These are phyloP conservation scores for Ophioninae sp. DNA, from an alignment of 2,888 invertebrate genomes.

Conservation along the genomic window DNA sequence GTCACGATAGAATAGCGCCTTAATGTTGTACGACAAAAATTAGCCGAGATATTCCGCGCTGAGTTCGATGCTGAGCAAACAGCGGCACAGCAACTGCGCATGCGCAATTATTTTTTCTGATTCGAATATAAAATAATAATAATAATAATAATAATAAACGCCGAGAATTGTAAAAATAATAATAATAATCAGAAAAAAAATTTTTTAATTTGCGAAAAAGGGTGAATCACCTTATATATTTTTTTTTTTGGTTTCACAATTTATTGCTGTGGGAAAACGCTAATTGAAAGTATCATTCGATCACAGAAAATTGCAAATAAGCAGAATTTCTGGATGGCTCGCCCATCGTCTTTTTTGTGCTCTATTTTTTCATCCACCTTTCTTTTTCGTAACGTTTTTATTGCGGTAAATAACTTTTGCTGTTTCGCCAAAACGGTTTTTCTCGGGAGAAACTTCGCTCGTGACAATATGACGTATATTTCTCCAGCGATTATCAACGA, in stretches of 20 bases:
- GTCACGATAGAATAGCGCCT: too few relatives aligned
- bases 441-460: conserved; percentile 29
- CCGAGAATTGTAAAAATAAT: too few relatives aligned
- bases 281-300: conserved; percentile 55
- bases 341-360: conserved; percentile 54
- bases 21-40: too few relatives aligned
- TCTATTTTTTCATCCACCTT: conserved; percentile 35
- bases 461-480: conserved; percentile 34
- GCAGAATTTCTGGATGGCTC: conserved; percentile 21
- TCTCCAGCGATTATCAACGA: conserved; percentile 40
- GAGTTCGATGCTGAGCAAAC: too few relatives aligned
- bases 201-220: not conserved
- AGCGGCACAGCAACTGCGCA: too few relatives aligned
- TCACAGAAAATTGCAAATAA: conserved; percentile 66
- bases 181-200: too few relatives aligned
- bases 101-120: too few relatives aligned
- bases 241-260: not conserved
- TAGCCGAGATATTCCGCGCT: too few relatives aligned
- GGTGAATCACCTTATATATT: not conserved
- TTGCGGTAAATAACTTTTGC: conserved; percentile 1
- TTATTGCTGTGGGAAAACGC: not conserved
- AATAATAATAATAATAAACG: too few relatives aligned
- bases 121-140: too few relatives aligned
- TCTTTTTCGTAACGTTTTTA: conserved; percentile 14
- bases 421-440: conserved; percentile 2